Conservation (phyloP, 2,888 invertebrate genomes). For the Agrochola lychnidis region DNA sequence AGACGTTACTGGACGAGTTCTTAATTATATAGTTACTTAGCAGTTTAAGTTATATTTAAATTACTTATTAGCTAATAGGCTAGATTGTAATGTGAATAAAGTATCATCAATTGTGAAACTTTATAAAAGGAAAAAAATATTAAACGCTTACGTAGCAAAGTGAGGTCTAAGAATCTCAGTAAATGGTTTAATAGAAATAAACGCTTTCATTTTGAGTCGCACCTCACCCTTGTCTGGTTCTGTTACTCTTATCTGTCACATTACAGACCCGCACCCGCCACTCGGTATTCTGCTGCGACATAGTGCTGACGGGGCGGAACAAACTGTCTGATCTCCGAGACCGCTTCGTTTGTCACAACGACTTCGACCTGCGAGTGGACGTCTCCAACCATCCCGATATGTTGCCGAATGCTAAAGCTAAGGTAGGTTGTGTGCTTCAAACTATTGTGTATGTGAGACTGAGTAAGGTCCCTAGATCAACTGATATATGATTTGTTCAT, state of each 20-base stretch:
- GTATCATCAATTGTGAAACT: no score
- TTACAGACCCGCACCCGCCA: constrained; percentile 75
- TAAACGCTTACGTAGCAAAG: background rate
- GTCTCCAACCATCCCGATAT: constrained; percentile 88
- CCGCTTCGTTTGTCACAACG: constrained; percentile 93
- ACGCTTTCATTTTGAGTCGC: background rate
- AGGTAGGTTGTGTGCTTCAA: constrained; percentile 67
- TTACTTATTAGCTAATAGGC: no score
- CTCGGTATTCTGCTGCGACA: constrained; percentile 80
- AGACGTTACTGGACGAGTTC: no score
- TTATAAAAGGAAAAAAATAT: no score
- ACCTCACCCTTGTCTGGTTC: background rate
- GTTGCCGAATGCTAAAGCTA: constrained; percentile 71
- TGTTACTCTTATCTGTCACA: background rate
- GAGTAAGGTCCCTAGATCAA: background rate
- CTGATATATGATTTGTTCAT: background rate
- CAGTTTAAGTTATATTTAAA: no score
- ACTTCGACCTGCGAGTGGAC: constrained; percentile 91
- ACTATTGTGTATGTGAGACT: background rate
- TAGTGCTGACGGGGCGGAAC: constrained; percentile 86
- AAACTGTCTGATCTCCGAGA: constrained; percentile 93
- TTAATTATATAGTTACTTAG: no score
- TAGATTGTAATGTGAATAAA: no score
- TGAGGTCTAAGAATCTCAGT: background rate
- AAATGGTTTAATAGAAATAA: background rate